phyloP scores from a whole-genome alignment of 2,888 invertebrate genomes.

The Alloplasta piceator region DNA sequence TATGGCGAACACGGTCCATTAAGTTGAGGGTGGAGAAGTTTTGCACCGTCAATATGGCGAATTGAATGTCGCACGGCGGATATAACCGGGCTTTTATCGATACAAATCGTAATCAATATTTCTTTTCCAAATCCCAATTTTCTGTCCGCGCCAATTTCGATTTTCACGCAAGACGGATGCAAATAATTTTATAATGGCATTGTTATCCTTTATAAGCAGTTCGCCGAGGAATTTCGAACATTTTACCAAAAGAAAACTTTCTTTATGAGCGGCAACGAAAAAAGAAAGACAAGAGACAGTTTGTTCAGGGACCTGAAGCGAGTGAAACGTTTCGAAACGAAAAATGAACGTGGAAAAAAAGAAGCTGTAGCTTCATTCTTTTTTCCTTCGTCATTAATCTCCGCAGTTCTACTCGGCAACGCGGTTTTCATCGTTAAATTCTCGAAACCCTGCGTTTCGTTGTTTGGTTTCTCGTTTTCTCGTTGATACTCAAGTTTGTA shows the following conservation, averaged over 20 bases:
- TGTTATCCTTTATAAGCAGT: no score
- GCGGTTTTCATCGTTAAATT: conserved; percentile 33
- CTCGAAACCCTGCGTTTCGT: conserved; percentile 35
- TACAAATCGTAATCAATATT: no score
- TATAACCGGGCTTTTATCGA: no score
- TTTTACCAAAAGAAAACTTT: no score
- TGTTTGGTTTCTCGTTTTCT: conserved; percentile 37
- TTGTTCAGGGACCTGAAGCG: no score
- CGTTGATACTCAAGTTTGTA: conserved; percentile 37
- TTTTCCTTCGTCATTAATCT: conserved; percentile 61
- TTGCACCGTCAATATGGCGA: no score
- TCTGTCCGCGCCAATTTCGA: not conserved
- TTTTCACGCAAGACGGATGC: not conserved
- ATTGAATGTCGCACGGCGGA: no score
- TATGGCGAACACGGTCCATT: conserved; percentile 60
- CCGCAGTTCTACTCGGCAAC: conserved; percentile 40
- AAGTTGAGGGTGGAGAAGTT: not conserved
- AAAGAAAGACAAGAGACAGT: conserved; percentile 18
- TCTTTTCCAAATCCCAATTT: no score
- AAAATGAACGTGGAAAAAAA: conserved; percentile 29
- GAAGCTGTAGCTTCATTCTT: conserved; percentile 46
- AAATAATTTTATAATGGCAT: conserved; percentile 24
- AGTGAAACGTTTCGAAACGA: no score
- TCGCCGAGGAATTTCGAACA: no score
- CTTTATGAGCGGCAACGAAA: no score